Percentiles rank a stretch among this genome's conserved stretches.
Evolutionary conservation across 2,888 invertebrate genomes (phyloP).

Genomic region (Limulus polyphemus): DNA sequence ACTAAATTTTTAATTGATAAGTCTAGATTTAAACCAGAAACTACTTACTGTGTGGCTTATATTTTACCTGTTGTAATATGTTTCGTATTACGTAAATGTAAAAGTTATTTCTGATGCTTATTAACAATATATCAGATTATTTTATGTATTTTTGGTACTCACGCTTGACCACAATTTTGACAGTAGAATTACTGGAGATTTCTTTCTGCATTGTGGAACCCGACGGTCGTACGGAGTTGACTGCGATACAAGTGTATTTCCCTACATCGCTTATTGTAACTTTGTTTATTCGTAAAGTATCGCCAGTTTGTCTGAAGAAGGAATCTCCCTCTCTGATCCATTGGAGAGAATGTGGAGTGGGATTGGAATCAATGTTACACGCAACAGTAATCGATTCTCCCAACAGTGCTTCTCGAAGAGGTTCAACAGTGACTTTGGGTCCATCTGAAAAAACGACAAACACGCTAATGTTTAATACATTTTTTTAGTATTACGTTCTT

Average conservation of each 20-base stretch:
- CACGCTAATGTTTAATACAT: background rate
- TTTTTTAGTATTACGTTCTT: too few species aligned
- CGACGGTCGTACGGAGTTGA: slow-evolving; percentile 65
- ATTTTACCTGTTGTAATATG: too few species aligned
- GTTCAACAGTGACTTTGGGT: slow-evolving; percentile 26
- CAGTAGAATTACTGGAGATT: slow-evolving; percentile 60
- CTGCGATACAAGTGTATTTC: slow-evolving; percentile 75
- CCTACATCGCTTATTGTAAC: slow-evolving; percentile 75
- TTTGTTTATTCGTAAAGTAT: slow-evolving; percentile 55
- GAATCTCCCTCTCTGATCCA: slow-evolving; percentile 76
- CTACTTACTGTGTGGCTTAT: too few species aligned
- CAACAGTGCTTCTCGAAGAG: slow-evolving; percentile 57
- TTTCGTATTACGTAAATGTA: too few species aligned
- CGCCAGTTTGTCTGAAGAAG: slow-evolving; percentile 70
- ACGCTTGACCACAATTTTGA: slow-evolving; percentile 70
- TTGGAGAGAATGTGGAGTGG: slow-evolving; percentile 63
- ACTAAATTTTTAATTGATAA: too few species aligned
- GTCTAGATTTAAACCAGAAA: too few species aligned
- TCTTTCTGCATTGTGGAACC: slow-evolving; percentile 37
- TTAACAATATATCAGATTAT: too few species aligned
- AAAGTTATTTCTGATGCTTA: too few species aligned
- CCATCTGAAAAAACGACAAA: slow-evolving; percentile 21
- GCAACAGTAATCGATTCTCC: slow-evolving; percentile 68
- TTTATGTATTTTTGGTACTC: slow-evolving; percentile 44
- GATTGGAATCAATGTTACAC: slow-evolving; percentile 79